These are phyloP conservation scores for Octonoba sinensis DNA, from an alignment of 2,888 invertebrate genomes.

Conservation along the genomic window DNA sequence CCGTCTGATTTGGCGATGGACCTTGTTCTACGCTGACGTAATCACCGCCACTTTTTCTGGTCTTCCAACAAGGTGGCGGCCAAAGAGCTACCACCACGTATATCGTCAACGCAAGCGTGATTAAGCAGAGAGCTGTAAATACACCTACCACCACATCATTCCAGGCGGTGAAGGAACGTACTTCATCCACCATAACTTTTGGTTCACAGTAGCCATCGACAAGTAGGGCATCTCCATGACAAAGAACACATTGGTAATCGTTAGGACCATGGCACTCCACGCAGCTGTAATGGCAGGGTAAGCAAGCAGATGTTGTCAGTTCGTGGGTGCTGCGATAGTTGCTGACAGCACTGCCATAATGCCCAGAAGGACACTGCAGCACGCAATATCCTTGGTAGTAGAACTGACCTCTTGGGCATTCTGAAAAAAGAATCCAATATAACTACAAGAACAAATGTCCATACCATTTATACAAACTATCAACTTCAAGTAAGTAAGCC, in stretches of 20 bases:
- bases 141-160: conserved; percentile 54
- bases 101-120: conserved; percentile 41
- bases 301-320: conserved; percentile 72
- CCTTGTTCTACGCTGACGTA: conserved; percentile 36
- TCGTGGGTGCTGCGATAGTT: conserved; percentile 36
- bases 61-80: conserved; percentile 44
- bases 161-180: conserved; percentile 26
- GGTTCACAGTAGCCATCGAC: conserved; percentile 65
- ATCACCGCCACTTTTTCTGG: conserved; percentile 4
- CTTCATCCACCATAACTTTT: conserved; percentile 20
- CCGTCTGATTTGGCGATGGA: conserved; percentile 23
- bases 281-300: conserved; percentile 83
- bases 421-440: conserved; percentile 22
- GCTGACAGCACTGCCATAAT: conserved; percentile 51
- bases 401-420: conserved; percentile 44
- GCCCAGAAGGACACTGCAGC: conserved; percentile 52
- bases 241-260: conserved; percentile 79
- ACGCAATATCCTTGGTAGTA: conserved; percentile 50
- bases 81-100: conserved; percentile 49
- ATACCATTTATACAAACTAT: background rate
- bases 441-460: background rate
- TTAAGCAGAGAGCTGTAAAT: conserved; percentile 46
- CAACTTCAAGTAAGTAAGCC: too few relatives aligned
- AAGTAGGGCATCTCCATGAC: conserved; percentile 77
- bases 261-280: conserved; percentile 79